Percentiles rank a stretch among this genome's conserved stretches.
These are phyloP conservation scores for Abramis brama DNA, from an alignment of 2,113 vertebrate species.

Conservation along the genomic window DNA sequence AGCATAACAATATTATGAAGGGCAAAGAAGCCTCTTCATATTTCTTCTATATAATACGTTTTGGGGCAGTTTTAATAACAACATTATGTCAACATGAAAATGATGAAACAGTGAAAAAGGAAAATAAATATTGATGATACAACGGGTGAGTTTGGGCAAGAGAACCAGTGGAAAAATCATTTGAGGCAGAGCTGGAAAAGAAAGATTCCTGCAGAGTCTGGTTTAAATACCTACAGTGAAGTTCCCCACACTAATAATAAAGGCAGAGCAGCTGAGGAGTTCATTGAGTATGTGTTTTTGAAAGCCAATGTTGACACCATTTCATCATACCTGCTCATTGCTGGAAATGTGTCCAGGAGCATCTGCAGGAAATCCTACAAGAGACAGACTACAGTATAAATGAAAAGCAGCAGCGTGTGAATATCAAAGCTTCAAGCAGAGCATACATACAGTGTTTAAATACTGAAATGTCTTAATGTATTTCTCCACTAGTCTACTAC, in stretches of 20 bases:
- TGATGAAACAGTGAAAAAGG: slow-evolving; percentile 3
- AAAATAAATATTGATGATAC: neutral
- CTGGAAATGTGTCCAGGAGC: slow-evolving; percentile 84
- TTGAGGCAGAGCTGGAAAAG: slow-evolving; percentile 1
- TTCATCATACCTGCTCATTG: slow-evolving; percentile 82
- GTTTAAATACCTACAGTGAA: slow-evolving; percentile 3
- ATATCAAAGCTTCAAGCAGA: slow-evolving; percentile 13
- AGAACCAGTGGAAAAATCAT: slow-evolving; percentile 15
- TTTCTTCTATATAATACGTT: slow-evolving; percentile 12
- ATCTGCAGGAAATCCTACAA: slow-evolving; percentile 91
- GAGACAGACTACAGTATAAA: slow-evolving; percentile 58
- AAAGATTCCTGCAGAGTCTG: slow-evolving; percentile 11
- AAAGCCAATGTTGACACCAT: slow-evolving; percentile 15
- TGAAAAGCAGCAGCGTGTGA: slow-evolving; percentile 26
- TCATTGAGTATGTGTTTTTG: neutral
- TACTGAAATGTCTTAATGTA: neutral
- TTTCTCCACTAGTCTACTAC: neutral
- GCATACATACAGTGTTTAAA: neutral
- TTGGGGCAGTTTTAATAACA: neutral
- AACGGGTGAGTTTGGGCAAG: neutral
- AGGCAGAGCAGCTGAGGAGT: neutral
- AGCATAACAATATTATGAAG: slow-evolving; percentile 15
- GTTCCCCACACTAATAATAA: slow-evolving; percentile 17
- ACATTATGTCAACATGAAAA: neutral
- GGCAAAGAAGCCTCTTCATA: neutral